A percentile compares a stretch with the other conserved stretches of the same genome.
These are phyloP conservation scores for Drosophila lacicola DNA, from an alignment of 2,888 invertebrate species.

Conservation along the genomic window DNA sequence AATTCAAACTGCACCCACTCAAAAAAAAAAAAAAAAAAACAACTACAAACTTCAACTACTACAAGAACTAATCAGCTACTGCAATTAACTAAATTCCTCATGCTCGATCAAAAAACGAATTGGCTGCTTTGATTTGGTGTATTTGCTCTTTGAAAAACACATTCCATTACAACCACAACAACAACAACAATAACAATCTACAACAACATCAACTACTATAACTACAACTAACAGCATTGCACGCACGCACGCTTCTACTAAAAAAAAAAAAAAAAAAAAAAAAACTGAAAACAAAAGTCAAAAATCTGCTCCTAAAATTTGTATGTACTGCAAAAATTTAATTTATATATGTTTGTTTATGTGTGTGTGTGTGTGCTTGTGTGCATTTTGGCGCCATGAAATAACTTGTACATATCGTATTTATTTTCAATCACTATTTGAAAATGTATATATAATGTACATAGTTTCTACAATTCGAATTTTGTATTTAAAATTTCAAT, in stretches of 20 bases:
- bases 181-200: slow-evolving; percentile 19
- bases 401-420: slow-evolving; percentile 7
- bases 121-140: slow-evolving; percentile 75
- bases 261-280: slow-evolving; percentile 20
- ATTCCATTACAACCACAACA: slow-evolving; percentile 46
- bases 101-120: slow-evolving; percentile 48
- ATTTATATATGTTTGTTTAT: slow-evolving; percentile 25
- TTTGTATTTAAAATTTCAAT: not conserved
- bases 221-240: slow-evolving; percentile 56
- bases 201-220: slow-evolving; percentile 20
- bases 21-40: slow-evolving; percentile 22
- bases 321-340: slow-evolving; percentile 64
- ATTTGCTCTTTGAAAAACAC: slow-evolving; percentile 57
- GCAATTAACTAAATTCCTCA: slow-evolving; percentile 48
- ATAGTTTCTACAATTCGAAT: too few species aligned
- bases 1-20: slow-evolving; percentile 60
- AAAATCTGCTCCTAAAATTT: slow-evolving; percentile 57
- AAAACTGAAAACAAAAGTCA: slow-evolving; percentile 20
- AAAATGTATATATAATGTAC: not conserved
- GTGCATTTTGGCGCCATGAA: slow-evolving; percentile 16
- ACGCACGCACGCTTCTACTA: slow-evolving; percentile 62
- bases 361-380: slow-evolving; percentile 25
- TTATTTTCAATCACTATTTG: not conserved
- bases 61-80: slow-evolving; percentile 30
- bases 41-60: slow-evolving; percentile 29